These are phyloP conservation scores for Phortica variegata DNA, from an alignment of 1,140 invertebrate species.

Conservation along the genomic window DNA sequence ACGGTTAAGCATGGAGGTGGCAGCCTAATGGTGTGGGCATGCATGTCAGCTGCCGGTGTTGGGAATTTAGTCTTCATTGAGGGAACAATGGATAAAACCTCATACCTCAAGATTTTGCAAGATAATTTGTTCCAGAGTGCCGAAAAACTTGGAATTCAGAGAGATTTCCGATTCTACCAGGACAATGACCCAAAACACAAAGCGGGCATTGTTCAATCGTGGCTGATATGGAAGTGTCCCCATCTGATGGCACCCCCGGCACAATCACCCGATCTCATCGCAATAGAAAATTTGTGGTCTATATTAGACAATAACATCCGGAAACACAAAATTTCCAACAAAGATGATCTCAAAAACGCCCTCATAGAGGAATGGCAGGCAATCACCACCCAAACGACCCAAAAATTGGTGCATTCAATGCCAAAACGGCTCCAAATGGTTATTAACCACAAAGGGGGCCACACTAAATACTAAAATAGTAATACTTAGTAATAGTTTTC, in stretches of 20 bases:
- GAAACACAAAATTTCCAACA: neutral
- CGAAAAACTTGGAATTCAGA: neutral
- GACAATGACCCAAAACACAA: constrained; percentile 7
- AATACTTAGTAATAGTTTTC: too few relatives aligned
- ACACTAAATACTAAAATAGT: constrained; percentile 6
- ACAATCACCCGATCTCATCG: neutral
- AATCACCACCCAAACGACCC: neutral
- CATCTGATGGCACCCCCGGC: neutral
- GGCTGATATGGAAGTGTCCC: constrained; percentile 6
- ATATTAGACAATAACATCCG: neutral
- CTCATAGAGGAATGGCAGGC: neutral
- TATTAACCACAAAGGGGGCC: neutral
- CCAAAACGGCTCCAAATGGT: neutral
- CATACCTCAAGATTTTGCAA: constrained; percentile 2
- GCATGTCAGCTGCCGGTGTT: neutral
- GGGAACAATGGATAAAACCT: constrained; percentile 1
- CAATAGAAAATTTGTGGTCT: neutral
- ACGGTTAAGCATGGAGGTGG: constrained; percentile 4
- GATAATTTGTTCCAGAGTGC: constrained; percentile 5
- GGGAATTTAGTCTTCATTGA: constrained; percentile 4
- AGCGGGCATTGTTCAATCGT: constrained; percentile 1
- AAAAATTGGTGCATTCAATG: constrained; percentile 7
- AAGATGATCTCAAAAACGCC: neutral
- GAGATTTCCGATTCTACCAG: constrained; percentile 2
- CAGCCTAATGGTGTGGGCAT: too few relatives aligned